Percentiles rank a stretch among this genome's conserved stretches.
Evolutionary conservation across 2,113 vertebrate species (phyloP).

Genomic region (Bettongia penicillata): DNA sequence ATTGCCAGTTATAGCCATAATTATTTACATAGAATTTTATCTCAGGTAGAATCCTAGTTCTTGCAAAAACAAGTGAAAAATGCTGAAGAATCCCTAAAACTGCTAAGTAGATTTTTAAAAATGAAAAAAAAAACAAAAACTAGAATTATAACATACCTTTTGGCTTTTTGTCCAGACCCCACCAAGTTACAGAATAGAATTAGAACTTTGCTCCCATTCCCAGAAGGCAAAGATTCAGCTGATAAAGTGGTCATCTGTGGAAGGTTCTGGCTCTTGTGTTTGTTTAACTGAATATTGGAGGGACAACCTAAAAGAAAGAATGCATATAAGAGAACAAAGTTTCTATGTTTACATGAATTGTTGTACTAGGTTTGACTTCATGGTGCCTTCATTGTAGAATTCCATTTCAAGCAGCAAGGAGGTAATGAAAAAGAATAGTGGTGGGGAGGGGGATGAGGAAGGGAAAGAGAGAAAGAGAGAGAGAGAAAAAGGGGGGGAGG

Average conservation of each 20-base stretch:
- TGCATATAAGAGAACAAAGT: constrained; percentile 4
- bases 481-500: too few relatives aligned
- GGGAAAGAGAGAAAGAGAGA: background rate
- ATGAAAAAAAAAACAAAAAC: background rate
- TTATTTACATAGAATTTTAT: background rate
- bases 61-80: background rate
- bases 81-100: background rate
- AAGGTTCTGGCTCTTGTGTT: constrained; percentile 82
- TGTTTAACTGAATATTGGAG: constrained; percentile 87
- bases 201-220: constrained; percentile 83
- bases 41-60: background rate
- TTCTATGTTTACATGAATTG: background rate
- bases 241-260: constrained; percentile 80
- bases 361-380: background rate
- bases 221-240: constrained; percentile 86
- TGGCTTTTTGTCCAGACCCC: constrained; percentile 85
- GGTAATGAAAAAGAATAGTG: background rate
- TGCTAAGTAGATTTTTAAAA: background rate
- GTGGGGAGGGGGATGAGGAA: too few relatives aligned
- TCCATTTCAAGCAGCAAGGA: background rate
- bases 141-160: constrained; percentile 84
- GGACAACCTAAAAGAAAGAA: constrained; percentile 84
- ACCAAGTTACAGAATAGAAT: constrained; percentile 92
- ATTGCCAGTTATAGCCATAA: background rate
- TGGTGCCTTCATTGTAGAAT: background rate